phyloP scores from a whole-genome alignment of 2,888 invertebrate species.

The Microctonus brassicae region DNA sequence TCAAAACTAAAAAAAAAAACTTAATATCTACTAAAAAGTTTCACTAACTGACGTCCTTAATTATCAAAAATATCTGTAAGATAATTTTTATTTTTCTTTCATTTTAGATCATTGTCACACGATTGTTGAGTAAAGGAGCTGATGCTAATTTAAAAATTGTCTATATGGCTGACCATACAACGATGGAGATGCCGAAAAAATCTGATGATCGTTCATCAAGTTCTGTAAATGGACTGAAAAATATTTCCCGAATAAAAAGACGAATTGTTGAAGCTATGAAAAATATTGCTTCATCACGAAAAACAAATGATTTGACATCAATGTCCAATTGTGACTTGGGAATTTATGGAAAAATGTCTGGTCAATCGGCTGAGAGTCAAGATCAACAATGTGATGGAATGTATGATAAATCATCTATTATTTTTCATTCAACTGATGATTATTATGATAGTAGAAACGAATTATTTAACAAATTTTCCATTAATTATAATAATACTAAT shows the following conservation, averaged over 20 bases:
- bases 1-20: no score
- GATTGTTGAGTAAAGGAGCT: slow-evolving; percentile 67
- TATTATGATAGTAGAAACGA: slow-evolving; percentile 27
- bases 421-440: neutral
- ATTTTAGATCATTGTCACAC: slow-evolving; percentile 64
- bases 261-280: slow-evolving; percentile 56
- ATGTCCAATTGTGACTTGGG: slow-evolving; percentile 22
- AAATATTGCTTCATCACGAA: slow-evolving; percentile 57
- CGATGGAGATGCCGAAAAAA: neutral
- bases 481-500: slow-evolving; percentile 22
- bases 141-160: slow-evolving; percentile 66
- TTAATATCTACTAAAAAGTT: no score
- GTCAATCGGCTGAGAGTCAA: slow-evolving; percentile 11
- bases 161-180: slow-evolving; percentile 61
- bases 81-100: no score
- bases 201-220: slow-evolving; percentile 8
- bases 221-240: slow-evolving; percentile 44
- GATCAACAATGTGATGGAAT: neutral
- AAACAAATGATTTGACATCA: slow-evolving; percentile 44
- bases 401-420: neutral
- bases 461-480: slow-evolving; percentile 23
- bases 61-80: no score
- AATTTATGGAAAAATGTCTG: slow-evolving; percentile 35
- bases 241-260: slow-evolving; percentile 53
- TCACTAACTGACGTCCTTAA: no score